phyloP scores from a whole-genome alignment of 2,113 vertebrate species.

The Tapirus terrestris region DNA sequence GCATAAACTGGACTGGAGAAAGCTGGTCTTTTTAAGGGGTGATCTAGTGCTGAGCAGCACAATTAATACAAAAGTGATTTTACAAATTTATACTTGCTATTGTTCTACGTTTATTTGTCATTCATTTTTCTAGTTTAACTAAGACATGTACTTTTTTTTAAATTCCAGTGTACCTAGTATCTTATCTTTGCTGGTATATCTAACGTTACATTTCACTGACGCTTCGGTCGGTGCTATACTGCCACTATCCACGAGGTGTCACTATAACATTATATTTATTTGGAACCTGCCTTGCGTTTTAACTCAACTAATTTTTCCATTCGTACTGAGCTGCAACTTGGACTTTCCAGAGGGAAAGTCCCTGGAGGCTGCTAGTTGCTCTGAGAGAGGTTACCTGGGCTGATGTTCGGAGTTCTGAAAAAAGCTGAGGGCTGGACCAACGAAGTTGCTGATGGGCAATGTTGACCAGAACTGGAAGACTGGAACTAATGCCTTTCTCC shows the following conservation, averaged over 20 bases:
- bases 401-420: not conserved
- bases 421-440: not conserved
- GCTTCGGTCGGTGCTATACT: not conserved
- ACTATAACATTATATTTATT: conserved; percentile 18
- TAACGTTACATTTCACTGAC: not conserved
- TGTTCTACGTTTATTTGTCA: not conserved
- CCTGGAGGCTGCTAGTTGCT: not conserved
- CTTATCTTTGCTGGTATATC: not conserved
- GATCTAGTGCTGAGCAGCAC: not conserved
- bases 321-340: not conserved
- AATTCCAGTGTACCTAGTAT: not conserved
- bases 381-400: not conserved
- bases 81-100: not conserved
- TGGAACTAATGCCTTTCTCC: not conserved
- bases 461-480: not conserved
- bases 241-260: not conserved
- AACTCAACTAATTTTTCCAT: not conserved
- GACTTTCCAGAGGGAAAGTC: not conserved
- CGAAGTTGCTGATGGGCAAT: not conserved
- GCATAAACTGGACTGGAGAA: not conserved
- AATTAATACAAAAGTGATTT: not conserved
- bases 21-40: not conserved
- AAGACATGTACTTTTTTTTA: not conserved
- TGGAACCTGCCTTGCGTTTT: not conserved
- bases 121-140: not conserved